These are phyloP conservation scores for Aplochiton taeniatus DNA, from an alignment of 2,797 vertebrate species.

Conservation along the genomic window DNA sequence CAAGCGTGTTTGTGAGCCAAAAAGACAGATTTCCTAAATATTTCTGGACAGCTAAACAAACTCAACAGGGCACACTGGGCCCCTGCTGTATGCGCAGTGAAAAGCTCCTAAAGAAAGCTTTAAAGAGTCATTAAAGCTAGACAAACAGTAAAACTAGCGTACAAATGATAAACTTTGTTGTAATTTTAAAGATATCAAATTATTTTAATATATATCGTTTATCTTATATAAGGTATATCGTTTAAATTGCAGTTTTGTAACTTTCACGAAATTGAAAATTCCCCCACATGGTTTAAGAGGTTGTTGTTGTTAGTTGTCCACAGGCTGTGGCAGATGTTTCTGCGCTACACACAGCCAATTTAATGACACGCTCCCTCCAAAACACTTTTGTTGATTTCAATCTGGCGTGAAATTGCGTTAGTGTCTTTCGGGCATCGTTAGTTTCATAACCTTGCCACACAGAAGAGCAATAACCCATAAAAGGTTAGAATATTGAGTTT, in stretches of 20 bases:
- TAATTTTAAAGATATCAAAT: too few relatives aligned
- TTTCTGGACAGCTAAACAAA: slow-evolving; percentile 72
- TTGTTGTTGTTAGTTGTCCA: slow-evolving; percentile 41
- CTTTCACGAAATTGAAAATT: slow-evolving; percentile 9
- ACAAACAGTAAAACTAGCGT: slow-evolving; percentile 26
- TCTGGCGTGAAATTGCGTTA: slow-evolving; percentile 20
- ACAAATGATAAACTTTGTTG: too few relatives aligned
- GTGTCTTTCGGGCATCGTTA: slow-evolving; percentile 2
- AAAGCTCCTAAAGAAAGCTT: slow-evolving; percentile 42
- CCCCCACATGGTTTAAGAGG: slow-evolving; percentile 34
- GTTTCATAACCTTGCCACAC: not conserved
- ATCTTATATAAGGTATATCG: slow-evolving; percentile 13
- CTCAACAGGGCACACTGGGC: slow-evolving; percentile 30
- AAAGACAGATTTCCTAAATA: slow-evolving; percentile 71
- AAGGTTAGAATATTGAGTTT: not conserved
- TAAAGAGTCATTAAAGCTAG: slow-evolving; percentile 29
- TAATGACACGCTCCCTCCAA: slow-evolving; percentile 27
- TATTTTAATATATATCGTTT: too few relatives aligned
- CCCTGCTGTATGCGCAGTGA: slow-evolving; percentile 35
- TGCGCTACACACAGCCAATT: slow-evolving; percentile 35
- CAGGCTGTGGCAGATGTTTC: slow-evolving; percentile 58
- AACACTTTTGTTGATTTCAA: slow-evolving; percentile 31
- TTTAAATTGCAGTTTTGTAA: slow-evolving; percentile 25
- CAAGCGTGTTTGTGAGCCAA: slow-evolving; percentile 66
- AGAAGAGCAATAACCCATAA: not conserved